Conservation (phyloP, 1,140 invertebrate species). For the Drosophila aff. region DNA sequence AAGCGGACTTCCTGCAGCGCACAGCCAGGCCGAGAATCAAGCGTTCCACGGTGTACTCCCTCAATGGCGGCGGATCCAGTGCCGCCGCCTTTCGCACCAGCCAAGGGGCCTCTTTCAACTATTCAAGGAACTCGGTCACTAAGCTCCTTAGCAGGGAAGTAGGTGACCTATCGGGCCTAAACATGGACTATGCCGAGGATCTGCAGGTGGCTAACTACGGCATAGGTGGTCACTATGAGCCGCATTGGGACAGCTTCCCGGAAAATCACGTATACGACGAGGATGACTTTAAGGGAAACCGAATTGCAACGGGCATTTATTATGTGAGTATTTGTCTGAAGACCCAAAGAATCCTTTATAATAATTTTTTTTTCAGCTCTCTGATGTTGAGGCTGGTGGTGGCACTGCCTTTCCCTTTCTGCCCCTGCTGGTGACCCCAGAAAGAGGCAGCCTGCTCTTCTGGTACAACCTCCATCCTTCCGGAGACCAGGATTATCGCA, state of each 20-base stretch:
- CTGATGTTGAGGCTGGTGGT: constrained; percentile 95
- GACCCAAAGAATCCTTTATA: too few species aligned
- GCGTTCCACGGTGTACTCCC: constrained; percentile 62
- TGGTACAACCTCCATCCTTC: constrained; percentile 97
- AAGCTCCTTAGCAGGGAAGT: constrained; percentile 90
- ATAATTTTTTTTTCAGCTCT: constrained; percentile 88
- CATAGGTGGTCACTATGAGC: constrained; percentile 99
- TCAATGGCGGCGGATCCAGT: constrained; percentile 19
- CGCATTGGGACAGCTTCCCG: constrained; percentile 93
- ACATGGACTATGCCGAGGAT: constrained; percentile 94
- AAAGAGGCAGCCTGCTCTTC: constrained; percentile 95
- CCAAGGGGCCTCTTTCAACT: constrained; percentile 97
- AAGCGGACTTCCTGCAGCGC: constrained; percentile 94
- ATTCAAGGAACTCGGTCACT: constrained; percentile 91
- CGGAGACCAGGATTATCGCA: constrained; percentile 95
- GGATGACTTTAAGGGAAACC: constrained; percentile 90
- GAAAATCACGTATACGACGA: constrained; percentile 87
- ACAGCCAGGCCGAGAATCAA: constrained; percentile 91
- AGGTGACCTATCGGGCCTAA: constrained; percentile 92
- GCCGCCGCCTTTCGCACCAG: constrained; percentile 93
- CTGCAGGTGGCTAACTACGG: constrained; percentile 99
- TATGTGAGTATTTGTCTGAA: constrained; percentile 87
- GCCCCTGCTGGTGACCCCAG: constrained; percentile 91
- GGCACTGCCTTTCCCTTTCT: constrained; percentile 95
- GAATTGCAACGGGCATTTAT: constrained; percentile 95